A percentile compares a stretch with the other conserved stretches of the same genome.
These are phyloP conservation scores for Corydoras sp. DNA, from an alignment of 2,113 vertebrate genomes.

Conservation along the genomic window DNA sequence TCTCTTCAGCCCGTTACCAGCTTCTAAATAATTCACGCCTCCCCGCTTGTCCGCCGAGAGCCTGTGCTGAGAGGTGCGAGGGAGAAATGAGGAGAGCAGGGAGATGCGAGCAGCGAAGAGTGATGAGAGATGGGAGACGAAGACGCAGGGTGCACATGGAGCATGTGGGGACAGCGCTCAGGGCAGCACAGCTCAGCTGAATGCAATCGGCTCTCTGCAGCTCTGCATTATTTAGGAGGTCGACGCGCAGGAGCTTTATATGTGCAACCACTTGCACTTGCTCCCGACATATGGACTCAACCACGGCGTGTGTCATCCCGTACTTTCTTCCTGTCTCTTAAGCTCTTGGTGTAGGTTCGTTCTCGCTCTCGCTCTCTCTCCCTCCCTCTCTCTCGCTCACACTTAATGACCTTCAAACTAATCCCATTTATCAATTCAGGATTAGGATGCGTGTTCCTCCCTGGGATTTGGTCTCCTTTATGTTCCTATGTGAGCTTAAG, in stretches of 20 bases:
- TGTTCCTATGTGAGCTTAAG: too few species aligned
- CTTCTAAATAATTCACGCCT: conserved; percentile 59
- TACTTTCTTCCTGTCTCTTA: background rate
- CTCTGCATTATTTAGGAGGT: conserved; percentile 68
- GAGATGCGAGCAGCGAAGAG: conserved; percentile 6
- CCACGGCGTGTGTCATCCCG: conserved; percentile 23
- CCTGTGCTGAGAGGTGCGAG: background rate
- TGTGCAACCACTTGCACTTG: conserved; percentile 47
- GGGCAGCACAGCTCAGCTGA: conserved; percentile 45
- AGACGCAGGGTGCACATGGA: conserved; percentile 31
- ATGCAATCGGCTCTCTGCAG: conserved; percentile 60
- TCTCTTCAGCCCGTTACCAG: conserved; percentile 45
- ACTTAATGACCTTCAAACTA: too few species aligned
- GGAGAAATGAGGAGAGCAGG: background rate
- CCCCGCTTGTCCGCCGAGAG: conserved; percentile 39
- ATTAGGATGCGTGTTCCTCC: too few species aligned
- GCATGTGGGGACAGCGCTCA: conserved; percentile 44
- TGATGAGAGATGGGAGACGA: conserved; percentile 8
- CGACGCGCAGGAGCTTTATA: conserved; percentile 38
- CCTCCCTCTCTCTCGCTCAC: too few species aligned
- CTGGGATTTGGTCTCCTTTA: too few species aligned
- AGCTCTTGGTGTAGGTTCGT: too few species aligned
- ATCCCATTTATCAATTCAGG: too few species aligned
- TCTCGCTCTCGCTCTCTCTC: too few species aligned
- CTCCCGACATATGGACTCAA: background rate